Evolutionary conservation across 2,888 invertebrate species (phyloP).

Genomic region (Chirona hameri): DNA sequence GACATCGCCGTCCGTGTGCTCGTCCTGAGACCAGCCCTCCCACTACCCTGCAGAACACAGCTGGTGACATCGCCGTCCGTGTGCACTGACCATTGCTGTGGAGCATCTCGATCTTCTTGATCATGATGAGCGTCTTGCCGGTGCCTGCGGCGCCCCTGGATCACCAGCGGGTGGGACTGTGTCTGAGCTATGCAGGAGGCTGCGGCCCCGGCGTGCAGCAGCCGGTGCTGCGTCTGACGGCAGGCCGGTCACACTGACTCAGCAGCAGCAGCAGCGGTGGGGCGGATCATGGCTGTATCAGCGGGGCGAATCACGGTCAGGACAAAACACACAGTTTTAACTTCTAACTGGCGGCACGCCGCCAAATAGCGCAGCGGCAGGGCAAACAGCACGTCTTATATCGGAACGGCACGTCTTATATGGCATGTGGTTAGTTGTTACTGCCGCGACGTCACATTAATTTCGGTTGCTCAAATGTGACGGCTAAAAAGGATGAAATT

Average conservation of each 20-base stretch:
- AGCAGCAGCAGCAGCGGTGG: not conserved
- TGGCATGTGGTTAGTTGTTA: too few relatives aligned
- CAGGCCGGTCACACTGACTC: not conserved
- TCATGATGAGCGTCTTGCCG: slow-evolving; percentile 26
- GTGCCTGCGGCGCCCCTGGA: slow-evolving; percentile 22
- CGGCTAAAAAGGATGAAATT: too few relatives aligned
- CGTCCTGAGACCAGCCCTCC: too few relatives aligned
- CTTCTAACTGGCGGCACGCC: too few relatives aligned
- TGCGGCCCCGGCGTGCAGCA: not conserved
- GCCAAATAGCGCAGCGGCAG: too few relatives aligned
- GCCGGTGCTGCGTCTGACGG: slow-evolving; percentile 8
- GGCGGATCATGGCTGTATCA: not conserved
- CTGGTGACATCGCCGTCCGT: too few relatives aligned
- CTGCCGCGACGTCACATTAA: too few relatives aligned
- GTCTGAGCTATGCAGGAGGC: not conserved
- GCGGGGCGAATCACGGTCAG: not conserved
- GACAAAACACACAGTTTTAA: not conserved
- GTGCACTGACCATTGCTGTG: not conserved
- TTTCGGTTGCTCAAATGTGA: too few relatives aligned
- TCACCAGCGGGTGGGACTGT: not conserved
- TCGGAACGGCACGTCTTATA: too few relatives aligned
- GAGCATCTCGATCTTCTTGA: slow-evolving; percentile 12
- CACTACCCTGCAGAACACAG: too few relatives aligned
- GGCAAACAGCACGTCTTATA: too few relatives aligned
- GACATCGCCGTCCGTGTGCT: too few relatives aligned